phyloP scores from a whole-genome alignment of 2,797 vertebrate genomes.

The Neosilurus mollespiculum region DNA sequence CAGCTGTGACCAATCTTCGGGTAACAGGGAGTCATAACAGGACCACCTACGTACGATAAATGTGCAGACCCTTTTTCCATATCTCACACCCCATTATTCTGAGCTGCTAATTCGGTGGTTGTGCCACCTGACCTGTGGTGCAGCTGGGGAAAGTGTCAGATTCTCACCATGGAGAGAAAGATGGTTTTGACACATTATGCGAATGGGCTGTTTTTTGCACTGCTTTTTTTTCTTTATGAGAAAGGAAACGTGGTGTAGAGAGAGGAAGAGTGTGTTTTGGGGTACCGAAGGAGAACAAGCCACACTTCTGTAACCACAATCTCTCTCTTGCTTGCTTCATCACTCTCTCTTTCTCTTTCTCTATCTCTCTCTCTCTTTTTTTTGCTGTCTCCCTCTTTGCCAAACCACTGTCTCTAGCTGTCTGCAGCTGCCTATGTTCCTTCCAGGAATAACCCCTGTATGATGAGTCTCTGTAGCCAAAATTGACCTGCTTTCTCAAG shows the following conservation, averaged over 20 bases:
- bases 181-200: slow-evolving; percentile 14
- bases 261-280: slow-evolving; percentile 55
- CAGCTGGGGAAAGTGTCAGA: slow-evolving; percentile 28
- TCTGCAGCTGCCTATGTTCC: slow-evolving; percentile 66
- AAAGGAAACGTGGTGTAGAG: slow-evolving; percentile 20
- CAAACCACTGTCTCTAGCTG: slow-evolving; percentile 86
- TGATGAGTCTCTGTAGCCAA: slow-evolving; percentile 25
- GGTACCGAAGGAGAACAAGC: slow-evolving; percentile 53
- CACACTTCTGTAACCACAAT: slow-evolving; percentile 55
- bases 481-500: slow-evolving; percentile 39
- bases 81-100: slow-evolving; percentile 58
- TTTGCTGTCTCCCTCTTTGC: slow-evolving; percentile 56
- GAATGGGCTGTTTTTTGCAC: slow-evolving; percentile 26
- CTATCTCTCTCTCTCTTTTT: background rate
- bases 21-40: slow-evolving; percentile 19
- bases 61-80: slow-evolving; percentile 53
- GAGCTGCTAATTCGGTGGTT: slow-evolving; percentile 59
- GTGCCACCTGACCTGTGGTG: slow-evolving; percentile 53
- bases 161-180: slow-evolving; percentile 24
- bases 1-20: slow-evolving; percentile 27
- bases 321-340: slow-evolving; percentile 24
- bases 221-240: slow-evolving; percentile 10
- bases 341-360: background rate
- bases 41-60: slow-evolving; percentile 32
- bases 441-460: slow-evolving; percentile 72